Base-by-base conservation (phyloP, 2,888 invertebrate genomes). In the Charanyca ferruginea region DNA sequence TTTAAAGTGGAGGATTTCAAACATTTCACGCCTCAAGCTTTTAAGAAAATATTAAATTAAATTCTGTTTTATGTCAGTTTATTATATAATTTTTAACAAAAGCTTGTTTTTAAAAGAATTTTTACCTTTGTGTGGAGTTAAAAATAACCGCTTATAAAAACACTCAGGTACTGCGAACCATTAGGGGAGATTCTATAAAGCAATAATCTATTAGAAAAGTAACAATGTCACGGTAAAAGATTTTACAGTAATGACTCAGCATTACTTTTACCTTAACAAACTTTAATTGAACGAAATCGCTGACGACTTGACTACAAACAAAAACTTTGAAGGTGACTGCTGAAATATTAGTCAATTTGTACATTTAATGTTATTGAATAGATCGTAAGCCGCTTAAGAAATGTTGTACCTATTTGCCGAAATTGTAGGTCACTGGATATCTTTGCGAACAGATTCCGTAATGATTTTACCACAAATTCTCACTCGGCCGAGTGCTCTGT, bases 171-270 rank as follows among this genome's bases (percentile, higher is more conserved):
- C 8, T 28, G 8, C 28, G 7, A 28, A 28, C 7, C 7, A 28
- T 32, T 13, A 28, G 1, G 11, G 2, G 53, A 68, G 1, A 32
- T 32, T 53, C 16, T 23, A 44, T 49, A 57, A 62, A 25, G 23
- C 22, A 38, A 45, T 41, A 32, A 38, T 52, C 52, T 25, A 22
- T 57, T 38, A 35, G 54, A 16, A 51, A 76, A 73, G 35, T 63
- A 38, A 58, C 41, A 67, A 49, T 11, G 47, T 61, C 61, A 57
- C 58, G 45, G 20, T 59, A 11, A 49, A 53, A 53, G 28, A 55
- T 61, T 61, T 63, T 58, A 62, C 45, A 79, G 70, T 47, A 63
- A 71, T 79, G 79, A 79, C 66, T 79, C 59, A 45, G 66, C 63
- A 11, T 23, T 44, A 48, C 32, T 32, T 13, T 22, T n/a, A 52